These are phyloP conservation scores for Coronaproctus castanopsis DNA, from an alignment of 2,888 invertebrate genomes.

Conservation along the genomic window DNA sequence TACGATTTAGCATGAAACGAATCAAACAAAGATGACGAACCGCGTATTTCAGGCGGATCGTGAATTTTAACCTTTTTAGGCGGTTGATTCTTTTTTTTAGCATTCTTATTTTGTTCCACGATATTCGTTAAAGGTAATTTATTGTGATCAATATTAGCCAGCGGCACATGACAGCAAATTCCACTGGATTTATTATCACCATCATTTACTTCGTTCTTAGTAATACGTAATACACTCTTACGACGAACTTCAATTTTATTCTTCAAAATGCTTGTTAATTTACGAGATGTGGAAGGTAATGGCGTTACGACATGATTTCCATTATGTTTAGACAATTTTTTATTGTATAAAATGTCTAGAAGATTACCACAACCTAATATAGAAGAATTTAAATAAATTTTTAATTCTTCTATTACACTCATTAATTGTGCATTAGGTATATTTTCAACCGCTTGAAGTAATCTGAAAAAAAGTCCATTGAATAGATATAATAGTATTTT, in stretches of 20 bases:
- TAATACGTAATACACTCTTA: neutral
- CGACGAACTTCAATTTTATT: neutral
- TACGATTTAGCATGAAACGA: slow-evolving; percentile 1
- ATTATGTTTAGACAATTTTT: neutral
- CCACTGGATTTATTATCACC: neutral
- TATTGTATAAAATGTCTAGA: neutral
- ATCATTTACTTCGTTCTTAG: neutral
- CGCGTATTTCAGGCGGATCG: neutral
- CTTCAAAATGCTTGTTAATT: too few relatives aligned
- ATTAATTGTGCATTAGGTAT: neutral
- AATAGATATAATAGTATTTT: too few relatives aligned
- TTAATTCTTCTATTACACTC: neutral
- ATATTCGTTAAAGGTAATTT: neutral
- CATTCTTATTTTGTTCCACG: neutral
- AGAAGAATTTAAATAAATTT: neutral
- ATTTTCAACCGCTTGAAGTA: neutral
- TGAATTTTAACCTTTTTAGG: neutral
- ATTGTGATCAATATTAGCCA: neutral
- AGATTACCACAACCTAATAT: neutral
- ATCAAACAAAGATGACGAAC: neutral
- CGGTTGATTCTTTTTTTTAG: neutral
- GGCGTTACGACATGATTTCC: neutral
- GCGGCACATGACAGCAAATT: too few relatives aligned
- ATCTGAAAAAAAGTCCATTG: neutral
- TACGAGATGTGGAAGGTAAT: neutral